Base-by-base conservation (phyloP, 2,113 vertebrate species). In the Noturus placidus region DNA sequence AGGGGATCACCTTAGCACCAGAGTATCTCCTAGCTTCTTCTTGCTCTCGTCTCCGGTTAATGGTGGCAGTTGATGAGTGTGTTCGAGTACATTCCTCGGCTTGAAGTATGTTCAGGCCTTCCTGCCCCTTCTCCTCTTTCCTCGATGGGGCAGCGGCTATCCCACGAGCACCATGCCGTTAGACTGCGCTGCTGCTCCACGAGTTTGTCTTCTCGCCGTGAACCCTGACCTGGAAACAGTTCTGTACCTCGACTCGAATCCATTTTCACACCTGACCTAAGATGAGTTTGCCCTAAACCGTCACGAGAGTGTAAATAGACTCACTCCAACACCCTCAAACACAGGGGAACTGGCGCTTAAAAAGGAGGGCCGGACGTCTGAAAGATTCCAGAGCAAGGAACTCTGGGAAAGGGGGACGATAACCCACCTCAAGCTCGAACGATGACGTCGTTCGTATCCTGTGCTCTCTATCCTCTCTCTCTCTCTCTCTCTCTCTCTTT, bases 401-500 rank as follows among this genome's bases (percentile, higher is more conserved):
- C 85, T 89, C 87, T 88, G 87, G 77, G 84, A 63, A 30, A 76
- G 87, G 81, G 38, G 27, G 93, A 94, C 92, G 92, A 95, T 92
- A 46, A 90, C 93, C 93, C 94, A 95, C 93, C 94, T 95, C 93
- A 95, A 95, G 92, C 92, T 91, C 91, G 95, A 94, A 94, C 92
- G 93, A 93, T 93, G 93, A 92, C 93, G 57, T 85, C 52, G 88
- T 88, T 89, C 84, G 87, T 84, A 79, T 85, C 94, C 94, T 94
- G 93, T 82, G 87, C 82, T 88, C 81, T 94, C 95, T 95, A 93
- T 95, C 93, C 94, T 95, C 93, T 95, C 94, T 95, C 70, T 76
- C 94, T 95, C 94, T 95, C 93, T 95, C 94, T 95, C 94, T 95
- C 93, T 95, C 94, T 95, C 94, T 95, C 93, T 95, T 94, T 95